Evolutionary conservation across 2,888 invertebrate genomes (phyloP).

Genomic region (Slavum lentiscoides): DNA sequence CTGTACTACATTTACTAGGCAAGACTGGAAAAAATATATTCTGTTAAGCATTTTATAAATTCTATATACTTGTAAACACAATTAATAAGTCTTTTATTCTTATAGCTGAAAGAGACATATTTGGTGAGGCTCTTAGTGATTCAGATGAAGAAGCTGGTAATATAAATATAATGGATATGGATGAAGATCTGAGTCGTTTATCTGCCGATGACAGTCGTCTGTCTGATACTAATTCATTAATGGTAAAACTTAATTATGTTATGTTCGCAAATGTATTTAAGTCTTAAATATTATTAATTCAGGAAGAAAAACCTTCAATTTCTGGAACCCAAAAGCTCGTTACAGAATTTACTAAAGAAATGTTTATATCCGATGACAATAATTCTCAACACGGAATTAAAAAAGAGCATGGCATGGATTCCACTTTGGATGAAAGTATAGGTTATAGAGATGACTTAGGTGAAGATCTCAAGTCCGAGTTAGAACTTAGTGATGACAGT

Average conservation of each 20-base stretch:
- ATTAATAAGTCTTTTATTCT: background rate
- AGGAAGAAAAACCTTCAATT: conserved; percentile 30
- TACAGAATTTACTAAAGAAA: conserved; percentile 68
- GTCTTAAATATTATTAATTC: background rate
- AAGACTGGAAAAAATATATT: conserved; percentile 63
- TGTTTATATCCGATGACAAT: conserved; percentile 61
- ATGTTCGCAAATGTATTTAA: background rate
- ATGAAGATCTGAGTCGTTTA: conserved; percentile 73
- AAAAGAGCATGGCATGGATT: conserved; percentile 35
- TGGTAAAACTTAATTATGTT: conserved; percentile 55
- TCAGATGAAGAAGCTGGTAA: conserved; percentile 79
- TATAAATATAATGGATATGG: conserved; percentile 68
- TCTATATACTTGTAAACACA: background rate
- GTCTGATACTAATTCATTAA: conserved; percentile 70
- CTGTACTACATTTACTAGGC: conserved; percentile 58
- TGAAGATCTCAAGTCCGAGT: conserved; percentile 45
- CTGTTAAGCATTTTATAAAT: background rate
- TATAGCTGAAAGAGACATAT: conserved; percentile 79
- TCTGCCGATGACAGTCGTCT: conserved; percentile 71
- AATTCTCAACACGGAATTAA: conserved; percentile 56
- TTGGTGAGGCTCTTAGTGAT: conserved; percentile 90
- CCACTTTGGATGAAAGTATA: conserved; percentile 51
- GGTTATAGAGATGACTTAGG: conserved; percentile 49
- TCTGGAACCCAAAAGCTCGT: conserved; percentile 60
- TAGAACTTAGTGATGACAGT: conserved; percentile 50